phyloP scores from a whole-genome alignment of 1,140 invertebrate genomes.

The Lordiphosa mommai region DNA sequence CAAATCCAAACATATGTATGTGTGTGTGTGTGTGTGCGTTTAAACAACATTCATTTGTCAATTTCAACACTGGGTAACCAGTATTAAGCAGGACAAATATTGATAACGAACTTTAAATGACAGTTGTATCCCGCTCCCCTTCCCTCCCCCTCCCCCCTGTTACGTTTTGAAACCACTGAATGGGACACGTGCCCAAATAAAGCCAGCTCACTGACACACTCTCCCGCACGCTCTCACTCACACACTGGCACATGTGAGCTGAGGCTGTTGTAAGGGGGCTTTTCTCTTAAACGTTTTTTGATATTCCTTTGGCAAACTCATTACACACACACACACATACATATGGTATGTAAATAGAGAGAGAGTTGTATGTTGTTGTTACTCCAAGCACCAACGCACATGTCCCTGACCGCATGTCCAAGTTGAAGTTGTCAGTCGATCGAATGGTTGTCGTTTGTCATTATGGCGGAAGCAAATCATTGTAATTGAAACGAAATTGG shows the following conservation, averaged over 20 bases:
- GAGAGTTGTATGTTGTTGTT: conserved; percentile 14
- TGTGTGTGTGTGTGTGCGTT: neutral
- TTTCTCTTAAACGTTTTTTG: conserved; percentile 15
- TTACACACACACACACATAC: conserved; percentile 8
- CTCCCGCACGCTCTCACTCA: neutral
- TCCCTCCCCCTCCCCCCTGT: neutral
- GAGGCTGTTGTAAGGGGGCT: neutral
- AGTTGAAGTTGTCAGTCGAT: conserved; percentile 24
- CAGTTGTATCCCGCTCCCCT: neutral
- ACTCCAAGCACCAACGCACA: conserved; percentile 22
- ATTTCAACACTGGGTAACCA: too few species aligned
- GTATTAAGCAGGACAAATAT: neutral
- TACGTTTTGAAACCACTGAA: neutral
- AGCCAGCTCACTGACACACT: neutral
- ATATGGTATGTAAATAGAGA: conserved; percentile 4
- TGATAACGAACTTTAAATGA: conserved; percentile 8
- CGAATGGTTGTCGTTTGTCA: conserved; percentile 29
- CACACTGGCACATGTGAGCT: neutral
- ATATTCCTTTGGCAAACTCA: conserved; percentile 5
- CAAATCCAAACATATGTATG: neutral
- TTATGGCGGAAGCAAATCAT: conserved; percentile 44
- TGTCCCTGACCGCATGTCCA: conserved; percentile 52
- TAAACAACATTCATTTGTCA: too few species aligned
- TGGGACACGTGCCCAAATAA: neutral
- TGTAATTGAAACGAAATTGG: conserved; percentile 61